Conservation (phyloP, 2,888 invertebrate genomes). For the Melieria omissa region DNA sequence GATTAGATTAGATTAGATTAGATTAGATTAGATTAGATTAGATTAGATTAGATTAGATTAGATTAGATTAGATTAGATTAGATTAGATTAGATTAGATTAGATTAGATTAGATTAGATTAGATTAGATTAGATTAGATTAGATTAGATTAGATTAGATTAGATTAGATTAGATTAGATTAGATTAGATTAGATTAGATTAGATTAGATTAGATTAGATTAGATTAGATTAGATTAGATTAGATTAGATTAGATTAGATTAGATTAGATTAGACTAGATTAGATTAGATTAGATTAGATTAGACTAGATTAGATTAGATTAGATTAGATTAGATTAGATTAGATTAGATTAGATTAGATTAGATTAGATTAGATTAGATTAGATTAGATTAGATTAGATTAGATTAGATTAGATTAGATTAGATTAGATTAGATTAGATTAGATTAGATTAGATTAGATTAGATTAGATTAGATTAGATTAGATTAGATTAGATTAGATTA, state of each 20-base stretch:
- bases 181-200: constrained; percentile 21
- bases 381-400: constrained; percentile 24
- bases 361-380: constrained; percentile 16
- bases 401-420: constrained; percentile 26
- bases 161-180: constrained; percentile 19
- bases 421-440: constrained; percentile 26
- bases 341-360: constrained; percentile 20
- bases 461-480: constrained; percentile 18
- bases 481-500: constrained; percentile 18
- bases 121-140: constrained; percentile 26
- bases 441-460: constrained; percentile 26
- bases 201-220: constrained; percentile 16
- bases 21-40: constrained; percentile 15
- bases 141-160: constrained; percentile 26
- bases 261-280: constrained; percentile 24
- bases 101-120: constrained; percentile 24
- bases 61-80: constrained; percentile 17
- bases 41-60: constrained; percentile 15
- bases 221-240: constrained; percentile 22
- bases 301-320: constrained; percentile 18
- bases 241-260: constrained; percentile 23
- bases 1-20: constrained; percentile 21
- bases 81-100: constrained; percentile 16
- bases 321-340: constrained; percentile 20
- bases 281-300: constrained; percentile 23